Base-by-base conservation (phyloP, 2,888 invertebrate genomes). In the Sinodicranocentrus sp. region DNA sequence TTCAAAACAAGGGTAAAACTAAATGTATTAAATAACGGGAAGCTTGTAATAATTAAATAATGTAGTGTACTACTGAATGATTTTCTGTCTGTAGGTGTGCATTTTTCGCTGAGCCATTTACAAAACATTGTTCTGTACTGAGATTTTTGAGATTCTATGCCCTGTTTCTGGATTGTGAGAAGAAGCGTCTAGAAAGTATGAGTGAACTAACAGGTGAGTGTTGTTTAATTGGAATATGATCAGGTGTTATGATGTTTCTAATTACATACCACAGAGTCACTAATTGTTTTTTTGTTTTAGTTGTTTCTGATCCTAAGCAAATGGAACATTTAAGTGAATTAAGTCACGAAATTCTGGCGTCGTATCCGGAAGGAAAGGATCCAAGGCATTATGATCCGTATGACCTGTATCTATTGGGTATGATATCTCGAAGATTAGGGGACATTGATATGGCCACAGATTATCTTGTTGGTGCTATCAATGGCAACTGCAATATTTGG, bases 401-500 rank as follows among this genome's bases (percentile, higher is more conserved):
- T 90, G 93, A 95, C 6, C 92, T 96, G 48, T 97, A 97, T 91
- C 91, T 98, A 84, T 97, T 97, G 91, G 99, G 98, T 15, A 94
- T 98, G 3, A 95, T 98, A 1, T 91, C 98, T 65, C 96, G 96
- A 89, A 96, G 97, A 89, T 91, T 98, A 73, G 96, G 97, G 89
- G 92, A 98, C 15, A 92, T 94, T 67, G 93, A 93, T 84, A 94
- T 95, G 89, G 97, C 98, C 0, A 93, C 94, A 25, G 94, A 95
- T 87, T 93, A 95, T 65, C 92, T 99, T 54, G 93, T 95, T 21
- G 94, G 96, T 89, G 93, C 98, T 0, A 93, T 97, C 13, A 93
- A 94, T 82, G 92, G 93, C 54, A 94, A 95, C 75, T 98, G 98
- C 0, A 94, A 96, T 89, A 93, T 98, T 84, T 99, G 99, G 99